Conservation (phyloP, 1,140 invertebrate species). For the Catajapyx aquilonaris region DNA sequence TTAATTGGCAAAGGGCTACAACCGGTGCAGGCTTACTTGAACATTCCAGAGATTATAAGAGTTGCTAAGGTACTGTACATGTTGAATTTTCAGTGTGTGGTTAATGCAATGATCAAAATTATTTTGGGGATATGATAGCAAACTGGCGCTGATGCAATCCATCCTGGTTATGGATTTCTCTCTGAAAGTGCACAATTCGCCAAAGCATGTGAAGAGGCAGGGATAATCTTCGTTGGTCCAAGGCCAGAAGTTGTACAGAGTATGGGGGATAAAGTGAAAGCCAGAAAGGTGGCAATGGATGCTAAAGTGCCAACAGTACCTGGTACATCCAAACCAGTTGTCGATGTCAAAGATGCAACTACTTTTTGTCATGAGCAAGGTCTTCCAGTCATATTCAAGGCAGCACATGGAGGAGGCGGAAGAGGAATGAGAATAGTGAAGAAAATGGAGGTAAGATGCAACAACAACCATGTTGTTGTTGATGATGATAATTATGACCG, state of each 20-base stretch:
- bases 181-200: constrained; percentile 27
- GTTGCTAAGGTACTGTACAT: constrained; percentile 58
- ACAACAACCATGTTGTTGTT: not conserved
- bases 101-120: no score
- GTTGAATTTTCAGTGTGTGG: constrained; percentile 84
- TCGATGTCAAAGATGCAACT: constrained; percentile 63
- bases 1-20: constrained; percentile 85
- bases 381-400: constrained; percentile 96
- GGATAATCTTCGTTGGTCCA: constrained; percentile 22
- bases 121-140: no score
- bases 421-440: constrained; percentile 93
- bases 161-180: constrained; percentile 24
- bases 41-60: constrained; percentile 89
- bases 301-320: constrained; percentile 39
- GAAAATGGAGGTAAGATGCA: constrained; percentile 58
- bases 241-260: constrained; percentile 8
- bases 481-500: no score
- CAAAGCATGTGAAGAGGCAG: constrained; percentile 18
- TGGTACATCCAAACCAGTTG: constrained; percentile 81
- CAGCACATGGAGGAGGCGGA: constrained; percentile 94
- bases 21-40: constrained; percentile 92
- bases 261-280: constrained; percentile 7
- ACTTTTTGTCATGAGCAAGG: constrained; percentile 86
- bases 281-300: constrained; percentile 32
- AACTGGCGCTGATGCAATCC: constrained; percentile 20